Base-by-base conservation (phyloP, 2,888 invertebrate genomes). In the Sarcophaga carnaria region DNA sequence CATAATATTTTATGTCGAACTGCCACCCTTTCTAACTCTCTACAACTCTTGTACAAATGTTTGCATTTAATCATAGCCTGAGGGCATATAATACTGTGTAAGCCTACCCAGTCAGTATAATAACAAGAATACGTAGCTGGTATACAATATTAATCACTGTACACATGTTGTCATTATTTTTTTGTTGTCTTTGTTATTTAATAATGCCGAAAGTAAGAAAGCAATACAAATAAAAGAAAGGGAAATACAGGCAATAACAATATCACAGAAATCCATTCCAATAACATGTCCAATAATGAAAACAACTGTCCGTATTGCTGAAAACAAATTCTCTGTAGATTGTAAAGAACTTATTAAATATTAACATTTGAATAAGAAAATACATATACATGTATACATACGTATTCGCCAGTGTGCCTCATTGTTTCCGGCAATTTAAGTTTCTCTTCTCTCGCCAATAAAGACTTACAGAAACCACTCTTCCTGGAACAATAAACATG, bases 331-430 rank as follows among this genome's bases (percentile, higher is more conserved):
- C 12, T 49, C 14, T 49, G 12, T 12, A 3, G 3, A 49, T 49
- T 49, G 37, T 37, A 37, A 1, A 90, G 88, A 89, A 88, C 89
- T 92, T 90, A 91, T 92, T 92, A 90, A 89, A 89, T 89, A 87
- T 77, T 87, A 88, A 89, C 87, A 88, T 71, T 69, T 78, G 70
- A 69, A 69, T 78, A 45, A 78, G 69, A 82, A 71, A 49, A 12
- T 22, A 22, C 49, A 12, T 49, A 3, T 49, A 3, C 0, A 49
- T 37, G 37, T 37, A 49, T 49, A 3, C 5, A 12, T 49, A 49
- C 0, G 8, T 47, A 22, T 22, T 22, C 25, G 25, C 0, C 3
- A 25, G 25, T 25, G 69, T 66, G 14, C 14, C 37, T 37, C 1
- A 37, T 37, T 37, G 59, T 82, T 80, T 76, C 72, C 75, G 59